Base-by-base conservation (phyloP, 2,888 invertebrate species). In the Argynnis bischoffii region DNA sequence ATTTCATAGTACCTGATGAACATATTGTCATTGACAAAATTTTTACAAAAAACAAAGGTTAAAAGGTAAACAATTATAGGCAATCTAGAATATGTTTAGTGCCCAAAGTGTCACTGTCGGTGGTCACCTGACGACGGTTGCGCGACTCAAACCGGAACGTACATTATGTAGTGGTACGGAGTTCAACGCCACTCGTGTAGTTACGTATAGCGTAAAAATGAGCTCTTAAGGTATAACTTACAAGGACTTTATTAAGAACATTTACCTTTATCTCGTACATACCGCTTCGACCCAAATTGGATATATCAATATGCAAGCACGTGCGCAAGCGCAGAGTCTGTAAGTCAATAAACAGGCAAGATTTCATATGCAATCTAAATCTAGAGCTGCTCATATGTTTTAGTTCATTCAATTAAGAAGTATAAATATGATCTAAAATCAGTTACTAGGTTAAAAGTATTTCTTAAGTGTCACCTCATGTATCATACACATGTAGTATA, bases 171-270 rank as follows among this genome's bases (percentile, higher is more conserved):
- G 35, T 41, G 11, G 35, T 11, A 16, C 1, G n/a, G 55, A 31
- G 55, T 55, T 55, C 55, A 55, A 55, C 41, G 55, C 55, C 55
- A 55, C 55, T 11, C 41, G 54, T 41, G 54, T 54, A 21, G 6
- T 14, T 14, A 14, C 15, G 54, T 26, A 15, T 15, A 6, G 8
- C 35, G 54, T 54, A 14, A 26, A 54, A 15, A 41, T 35, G 16
- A 16, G 35, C 55, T 55, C 31, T 55, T n/a, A 55, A 8, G 18
- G 4, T 46, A 56, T 14, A 6, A 16, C 16, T 41, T 6, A 18
- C 56, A 15, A 8, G 31, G 15, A 8, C n/a, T 41, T 41, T 41
- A 41, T 41, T 41, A 11, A 41, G 35, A 41, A 41, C 35, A 41
- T 41, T 41, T 31, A n/a, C 55, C 16, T 35, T n/a, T 15, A 31